A percentile compares a stretch with the other conserved stretches of the same genome.
phyloP scores from a whole-genome alignment of 2,797 vertebrate species.

The Chrysocyon brachyurus region DNA sequence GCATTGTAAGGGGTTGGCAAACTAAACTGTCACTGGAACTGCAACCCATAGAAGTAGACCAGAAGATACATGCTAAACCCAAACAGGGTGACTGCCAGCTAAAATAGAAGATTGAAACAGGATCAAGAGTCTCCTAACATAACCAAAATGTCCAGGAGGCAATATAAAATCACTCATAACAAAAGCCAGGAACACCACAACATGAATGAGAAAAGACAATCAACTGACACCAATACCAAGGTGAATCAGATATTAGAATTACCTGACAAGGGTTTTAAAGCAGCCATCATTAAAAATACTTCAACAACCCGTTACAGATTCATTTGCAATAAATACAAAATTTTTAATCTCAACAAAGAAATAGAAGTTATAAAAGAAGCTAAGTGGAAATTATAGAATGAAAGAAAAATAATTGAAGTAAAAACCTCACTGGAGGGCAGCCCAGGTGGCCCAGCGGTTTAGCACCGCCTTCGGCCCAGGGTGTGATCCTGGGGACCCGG shows the following conservation, averaged over 20 bases:
- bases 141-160: conserved; percentile 23
- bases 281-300: background rate
- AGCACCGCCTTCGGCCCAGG: no score
- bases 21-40: background rate
- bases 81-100: conserved; percentile 1
- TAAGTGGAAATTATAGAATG: background rate
- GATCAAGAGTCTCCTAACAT: background rate
- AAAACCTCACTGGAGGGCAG: background rate
- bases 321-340: conserved; percentile 19
- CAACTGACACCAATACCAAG: background rate
- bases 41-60: background rate
- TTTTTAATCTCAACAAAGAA: conserved; percentile 21
- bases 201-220: conserved; percentile 10
- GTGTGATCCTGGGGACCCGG: no score
- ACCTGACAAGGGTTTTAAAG: conserved; percentile 21
- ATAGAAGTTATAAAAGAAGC: conserved; percentile 9
- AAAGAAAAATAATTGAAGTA: conserved; percentile 49
- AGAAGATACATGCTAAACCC: background rate
- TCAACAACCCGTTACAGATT: conserved; percentile 31
- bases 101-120: conserved; percentile 3
- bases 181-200: conserved; percentile 24
- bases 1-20: conserved; percentile 13
- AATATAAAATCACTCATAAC: conserved; percentile 42
- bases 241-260: background rate
- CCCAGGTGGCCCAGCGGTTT: no score